Evolutionary conservation across 2,797 vertebrate species (phyloP).

Genomic region (Anabacerthia variegaticeps): DNA sequence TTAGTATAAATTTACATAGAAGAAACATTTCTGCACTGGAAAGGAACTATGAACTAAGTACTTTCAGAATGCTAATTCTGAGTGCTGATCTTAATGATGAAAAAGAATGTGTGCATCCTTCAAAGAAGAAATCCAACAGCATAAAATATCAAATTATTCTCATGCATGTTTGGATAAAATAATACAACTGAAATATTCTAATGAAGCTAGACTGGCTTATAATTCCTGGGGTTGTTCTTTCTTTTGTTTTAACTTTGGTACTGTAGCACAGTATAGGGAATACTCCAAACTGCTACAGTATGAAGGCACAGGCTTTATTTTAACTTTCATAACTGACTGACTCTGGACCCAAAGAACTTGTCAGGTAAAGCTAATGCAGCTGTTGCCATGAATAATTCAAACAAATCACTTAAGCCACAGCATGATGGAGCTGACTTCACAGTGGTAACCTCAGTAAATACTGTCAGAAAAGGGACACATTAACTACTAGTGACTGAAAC

Average conservation of each 20-base stretch:
- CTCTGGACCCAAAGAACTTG: background rate
- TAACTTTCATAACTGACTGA: background rate
- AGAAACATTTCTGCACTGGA: background rate
- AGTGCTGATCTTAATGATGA: background rate
- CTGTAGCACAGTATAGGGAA: background rate
- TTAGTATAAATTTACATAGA: background rate
- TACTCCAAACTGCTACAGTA: background rate
- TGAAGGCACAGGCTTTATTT: background rate
- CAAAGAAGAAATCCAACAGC: background rate
- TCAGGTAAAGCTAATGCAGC: background rate
- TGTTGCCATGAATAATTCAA: slow-evolving; percentile 20
- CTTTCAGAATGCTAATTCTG: background rate
- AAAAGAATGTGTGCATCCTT: background rate
- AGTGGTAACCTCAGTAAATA: background rate
- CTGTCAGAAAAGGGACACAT: background rate
- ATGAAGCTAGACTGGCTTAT: background rate
- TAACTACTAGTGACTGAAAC: background rate
- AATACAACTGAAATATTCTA: background rate
- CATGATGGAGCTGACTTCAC: background rate
- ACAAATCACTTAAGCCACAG: background rate
- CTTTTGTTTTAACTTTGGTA: background rate
- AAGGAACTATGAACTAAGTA: background rate
- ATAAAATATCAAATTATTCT: background rate
- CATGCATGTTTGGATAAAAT: background rate
- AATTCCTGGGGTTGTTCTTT: background rate